Evolutionary conservation across 2,888 invertebrate species (phyloP), one percentile per base, ranked within the genome.

Genomic region (Conchocele bisecta): DNA sequence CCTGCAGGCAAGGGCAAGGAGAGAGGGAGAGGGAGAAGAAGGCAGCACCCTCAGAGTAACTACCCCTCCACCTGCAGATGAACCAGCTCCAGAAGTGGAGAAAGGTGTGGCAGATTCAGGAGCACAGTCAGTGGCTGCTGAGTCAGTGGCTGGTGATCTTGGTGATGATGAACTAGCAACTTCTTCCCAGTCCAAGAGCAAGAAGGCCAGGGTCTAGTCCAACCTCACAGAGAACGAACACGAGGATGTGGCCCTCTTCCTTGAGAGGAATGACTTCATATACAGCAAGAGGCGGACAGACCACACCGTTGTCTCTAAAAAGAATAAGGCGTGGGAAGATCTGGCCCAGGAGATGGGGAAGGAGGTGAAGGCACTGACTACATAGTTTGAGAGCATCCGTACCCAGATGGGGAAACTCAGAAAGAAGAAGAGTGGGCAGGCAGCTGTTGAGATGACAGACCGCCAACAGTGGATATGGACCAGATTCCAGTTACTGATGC

Each of bases 291-390:
- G 64, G 46, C 57, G 65, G 41, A 48, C 65, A 57, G 48, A 65
- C 37, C 65, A 65, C 39, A 57, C 57, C 65, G 42, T 22, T 63
- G 54, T 54, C 28, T 31, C 54, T 28, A 63, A 63, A 63, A 63
- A 57, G 56, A 50, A 51, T 48, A 65, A 57, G 57, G 50, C 57
- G 48, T 66, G 66, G 66, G 51, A 42, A 39, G 66, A 66, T 33
- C 58, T 51, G 39, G 58, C 58, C 17, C 29, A 24, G 33, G 66
- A 58, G 42, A 58, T 51, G 50, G 42, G 51, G 20, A 66, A 42
- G 41, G 51, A 54, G 86, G 88, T 51, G 87, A 86, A 54, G 84
- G 86, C 71, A 78, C 75, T 51, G 83, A 79, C 26, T 20, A 60
- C 53, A 46, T 59, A n/a, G n/a, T n/a, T n/a, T n/a, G n/a, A n/a